phyloP scores from a whole-genome alignment of 2,888 invertebrate genomes.

The Acleris cristana region DNA sequence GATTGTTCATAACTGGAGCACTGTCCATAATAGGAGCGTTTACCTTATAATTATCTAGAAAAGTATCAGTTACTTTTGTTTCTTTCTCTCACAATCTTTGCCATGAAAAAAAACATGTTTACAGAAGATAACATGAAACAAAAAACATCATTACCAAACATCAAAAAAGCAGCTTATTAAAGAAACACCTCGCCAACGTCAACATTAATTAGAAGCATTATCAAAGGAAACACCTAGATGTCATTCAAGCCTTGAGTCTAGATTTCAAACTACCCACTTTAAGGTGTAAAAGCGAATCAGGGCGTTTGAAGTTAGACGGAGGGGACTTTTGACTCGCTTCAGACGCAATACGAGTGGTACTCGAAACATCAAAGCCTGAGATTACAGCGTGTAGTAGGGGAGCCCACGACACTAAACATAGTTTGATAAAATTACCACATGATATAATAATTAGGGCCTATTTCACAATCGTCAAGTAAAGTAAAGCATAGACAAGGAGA shows the following conservation, averaged over 20 bases:
- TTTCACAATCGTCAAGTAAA: too few species aligned
- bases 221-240: constrained; percentile 44
- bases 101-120: too few species aligned
- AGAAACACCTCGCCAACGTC: constrained; percentile 16
- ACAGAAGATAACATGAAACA: background rate
- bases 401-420: background rate
- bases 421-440: background rate
- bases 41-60: too few species aligned
- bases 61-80: too few species aligned
- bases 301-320: constrained; percentile 68
- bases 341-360: constrained; percentile 71
- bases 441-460: too few species aligned
- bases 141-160: constrained; percentile 29
- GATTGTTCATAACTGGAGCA: too few species aligned
- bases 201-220: constrained; percentile 20
- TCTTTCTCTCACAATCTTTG: too few species aligned
- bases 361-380: constrained; percentile 70
- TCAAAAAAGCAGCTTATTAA: constrained; percentile 30
- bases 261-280: constrained; percentile 52
- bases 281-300: constrained; percentile 77
- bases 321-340: constrained; percentile 62
- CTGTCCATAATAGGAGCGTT: too few species aligned
- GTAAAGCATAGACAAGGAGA: too few species aligned
- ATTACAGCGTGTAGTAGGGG: constrained; percentile 38
- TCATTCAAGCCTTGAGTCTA: constrained; percentile 32